Conservation (phyloP, 2,888 invertebrate genomes). For the Erannis defoliaria region DNA sequence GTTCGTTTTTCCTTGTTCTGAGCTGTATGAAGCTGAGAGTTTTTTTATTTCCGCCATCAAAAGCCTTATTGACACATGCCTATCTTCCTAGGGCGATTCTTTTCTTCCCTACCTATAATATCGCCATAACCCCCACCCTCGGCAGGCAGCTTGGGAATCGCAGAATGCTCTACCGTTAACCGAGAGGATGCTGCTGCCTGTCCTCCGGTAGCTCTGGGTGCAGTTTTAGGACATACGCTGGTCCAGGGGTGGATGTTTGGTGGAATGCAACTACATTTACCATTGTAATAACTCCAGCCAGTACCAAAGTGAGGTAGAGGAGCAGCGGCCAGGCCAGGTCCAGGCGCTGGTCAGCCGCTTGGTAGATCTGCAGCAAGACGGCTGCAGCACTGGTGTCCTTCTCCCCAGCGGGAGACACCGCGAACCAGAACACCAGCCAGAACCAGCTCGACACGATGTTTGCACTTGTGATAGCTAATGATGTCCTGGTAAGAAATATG, state of each 20-base stretch:
- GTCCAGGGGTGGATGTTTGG: too few relatives aligned
- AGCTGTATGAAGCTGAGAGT: too few relatives aligned
- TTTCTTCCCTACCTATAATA: too few relatives aligned
- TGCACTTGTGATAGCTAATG: constrained; percentile 56
- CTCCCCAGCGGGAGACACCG: constrained; percentile 52
- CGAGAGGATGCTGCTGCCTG: too few relatives aligned
- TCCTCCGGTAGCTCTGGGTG: too few relatives aligned
- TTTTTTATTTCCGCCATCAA: too few relatives aligned
- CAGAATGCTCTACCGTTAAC: too few relatives aligned
- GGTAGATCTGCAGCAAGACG: constrained; percentile 64
- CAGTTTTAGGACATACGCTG: too few relatives aligned
- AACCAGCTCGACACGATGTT: constrained; percentile 67
- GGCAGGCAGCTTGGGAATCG: too few relatives aligned
- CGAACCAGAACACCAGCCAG: constrained; percentile 69
- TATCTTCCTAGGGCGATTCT: not conserved
- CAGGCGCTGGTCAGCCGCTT: constrained; percentile 51
- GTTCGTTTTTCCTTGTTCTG: too few relatives aligned
- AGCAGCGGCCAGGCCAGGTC: constrained; percentile 63
- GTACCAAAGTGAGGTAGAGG: constrained; percentile 58
- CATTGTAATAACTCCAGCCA: constrained; percentile 72
- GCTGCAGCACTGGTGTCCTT: constrained; percentile 60
- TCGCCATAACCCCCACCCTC: too few relatives aligned
- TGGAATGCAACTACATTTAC: constrained; percentile 57
- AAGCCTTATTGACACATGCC: too few relatives aligned
- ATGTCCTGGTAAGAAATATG: constrained; percentile 61